Evolutionary conservation across 2,797 vertebrate species (phyloP), one percentile per base, ranked within the genome.

Genomic region (Cynodonichthys magdalenae): DNA sequence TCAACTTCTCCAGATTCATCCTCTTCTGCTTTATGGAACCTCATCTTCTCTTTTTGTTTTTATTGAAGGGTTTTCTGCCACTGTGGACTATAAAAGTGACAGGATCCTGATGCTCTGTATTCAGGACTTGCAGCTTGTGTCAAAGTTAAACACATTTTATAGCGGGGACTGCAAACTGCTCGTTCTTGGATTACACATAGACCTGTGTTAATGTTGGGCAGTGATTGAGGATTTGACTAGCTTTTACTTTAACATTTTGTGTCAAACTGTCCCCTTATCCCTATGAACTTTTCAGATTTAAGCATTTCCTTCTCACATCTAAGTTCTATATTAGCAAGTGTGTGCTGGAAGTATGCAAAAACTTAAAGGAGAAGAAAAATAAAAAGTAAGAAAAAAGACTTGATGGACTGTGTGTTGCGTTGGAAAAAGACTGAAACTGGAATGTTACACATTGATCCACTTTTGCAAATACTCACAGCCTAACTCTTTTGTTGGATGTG

Each of bases 401-500:
- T 3, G 28, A 19, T 6, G 28, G 64, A 70, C 29, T 28, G 74
- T 63, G 69, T 42, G 50, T 64, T 66, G 28, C 62, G 58, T n/a
- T 41, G 20, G 52, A 61, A 68, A 60, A 19, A 42, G 50, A 50
- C 28, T 71, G 68, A 65, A 81, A 69, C 71, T 81, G 66, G 24
- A 55, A 69, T 51, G 44, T 68, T 69, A 59, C 53, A 54, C 60
- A 17, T 41, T 50, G 55, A 41, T 71, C 48, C 62, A 70, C 53
- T 66, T 70, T 66, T 65, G 51, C 53, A 61, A 58, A 75, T 29
- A 67, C 53, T 66, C 58, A 57, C 45, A 48, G 58, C 55, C 45
- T 57, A 55, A 56, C 49, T 56, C 18, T 39, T 56, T 53, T 29
- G 42, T 63, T 70, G 41, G 59, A 39, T 51, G 72, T 52, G 59